These are phyloP conservation scores for Holocentrus rufus DNA, from an alignment of 2,797 vertebrate genomes.

Conservation along the genomic window DNA sequence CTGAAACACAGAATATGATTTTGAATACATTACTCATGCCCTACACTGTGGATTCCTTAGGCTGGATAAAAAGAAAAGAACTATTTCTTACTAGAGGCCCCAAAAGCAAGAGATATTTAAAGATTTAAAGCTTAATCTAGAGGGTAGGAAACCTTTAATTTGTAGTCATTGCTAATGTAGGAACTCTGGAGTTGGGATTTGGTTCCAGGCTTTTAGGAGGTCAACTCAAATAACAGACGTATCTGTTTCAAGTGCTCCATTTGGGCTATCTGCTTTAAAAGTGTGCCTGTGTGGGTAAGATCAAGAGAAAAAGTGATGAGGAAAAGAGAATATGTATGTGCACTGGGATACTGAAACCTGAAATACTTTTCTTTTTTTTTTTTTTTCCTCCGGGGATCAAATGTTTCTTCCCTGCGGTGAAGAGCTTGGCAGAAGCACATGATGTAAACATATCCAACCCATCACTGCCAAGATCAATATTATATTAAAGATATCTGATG, in stretches of 20 bases:
- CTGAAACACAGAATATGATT: slow-evolving; percentile 6
- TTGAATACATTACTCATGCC: slow-evolving; percentile 3
- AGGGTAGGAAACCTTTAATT: slow-evolving; percentile 63
- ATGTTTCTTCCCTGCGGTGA: slow-evolving; percentile 12
- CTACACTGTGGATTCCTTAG: neutral
- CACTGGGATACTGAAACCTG: slow-evolving; percentile 40
- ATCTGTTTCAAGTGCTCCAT: slow-evolving; percentile 63
- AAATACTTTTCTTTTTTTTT: slow-evolving; percentile 25
- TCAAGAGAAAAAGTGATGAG: slow-evolving; percentile 12
- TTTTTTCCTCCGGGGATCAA: slow-evolving; percentile 1
- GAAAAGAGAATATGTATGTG: slow-evolving; percentile 19
- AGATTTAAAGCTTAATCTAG: slow-evolving; percentile 42
- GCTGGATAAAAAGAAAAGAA: neutral
- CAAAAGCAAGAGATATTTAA: slow-evolving; percentile 9
- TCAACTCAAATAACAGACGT: slow-evolving; percentile 61
- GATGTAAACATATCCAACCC: neutral
- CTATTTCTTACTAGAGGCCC: neutral
- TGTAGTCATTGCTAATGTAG: slow-evolving; percentile 70
- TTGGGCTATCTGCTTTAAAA: slow-evolving; percentile 56
- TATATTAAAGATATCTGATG: slow-evolving; percentile 10
- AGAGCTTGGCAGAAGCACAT: slow-evolving; percentile 8
- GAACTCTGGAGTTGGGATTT: slow-evolving; percentile 45
- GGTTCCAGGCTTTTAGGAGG: slow-evolving; percentile 65
- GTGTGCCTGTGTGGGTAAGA: slow-evolving; percentile 37
- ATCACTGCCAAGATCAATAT: slow-evolving; percentile 20